Percentiles rank a stretch among this genome's conserved stretches.
phyloP scores from a whole-genome alignment of 53 echinoderm and acorn worm genomes.

The Paelopatides confundens region DNA sequence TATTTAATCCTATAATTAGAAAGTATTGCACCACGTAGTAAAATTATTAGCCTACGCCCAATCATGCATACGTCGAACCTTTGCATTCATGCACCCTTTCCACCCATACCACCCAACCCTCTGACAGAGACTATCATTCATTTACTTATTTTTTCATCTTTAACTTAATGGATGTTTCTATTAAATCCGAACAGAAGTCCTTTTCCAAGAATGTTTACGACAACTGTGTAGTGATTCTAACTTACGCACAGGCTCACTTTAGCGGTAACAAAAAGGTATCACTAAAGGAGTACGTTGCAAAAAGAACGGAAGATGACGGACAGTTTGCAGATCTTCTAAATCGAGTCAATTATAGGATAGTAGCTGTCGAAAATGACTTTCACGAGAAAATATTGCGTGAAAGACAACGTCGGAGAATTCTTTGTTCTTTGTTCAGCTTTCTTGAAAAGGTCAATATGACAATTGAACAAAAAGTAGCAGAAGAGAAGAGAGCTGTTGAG shows the following conservation, averaged over 20 bases:
- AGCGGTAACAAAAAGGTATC: not conserved
- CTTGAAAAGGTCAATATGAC: not conserved
- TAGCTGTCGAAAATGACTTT: constrained; percentile 3
- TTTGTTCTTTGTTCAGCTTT: not conserved
- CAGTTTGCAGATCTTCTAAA: not conserved
- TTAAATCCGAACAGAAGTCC: too few species aligned
- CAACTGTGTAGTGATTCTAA: not conserved
- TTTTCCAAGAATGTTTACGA: not conserved
- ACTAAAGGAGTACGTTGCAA: not conserved
- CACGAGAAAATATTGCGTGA: not conserved
- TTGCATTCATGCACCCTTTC: too few species aligned
- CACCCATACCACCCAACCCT: too few species aligned
- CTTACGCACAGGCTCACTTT: not conserved
- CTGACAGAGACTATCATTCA: too few species aligned
- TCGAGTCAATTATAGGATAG: not conserved
- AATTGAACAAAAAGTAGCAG: not conserved
- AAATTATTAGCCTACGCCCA: too few species aligned
- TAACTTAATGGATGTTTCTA: too few species aligned
- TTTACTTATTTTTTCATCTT: too few species aligned
- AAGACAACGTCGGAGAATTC: not conserved
- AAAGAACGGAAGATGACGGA: not conserved
- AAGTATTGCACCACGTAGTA: too few species aligned
- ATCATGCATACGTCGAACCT: too few species aligned
- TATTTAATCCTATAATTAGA: too few species aligned
- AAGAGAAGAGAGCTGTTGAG: not conserved